Evolutionary conservation across 2,888 invertebrate genomes (phyloP), one percentile per base, ranked within the genome.

Genomic region (Heliconius sara): DNA sequence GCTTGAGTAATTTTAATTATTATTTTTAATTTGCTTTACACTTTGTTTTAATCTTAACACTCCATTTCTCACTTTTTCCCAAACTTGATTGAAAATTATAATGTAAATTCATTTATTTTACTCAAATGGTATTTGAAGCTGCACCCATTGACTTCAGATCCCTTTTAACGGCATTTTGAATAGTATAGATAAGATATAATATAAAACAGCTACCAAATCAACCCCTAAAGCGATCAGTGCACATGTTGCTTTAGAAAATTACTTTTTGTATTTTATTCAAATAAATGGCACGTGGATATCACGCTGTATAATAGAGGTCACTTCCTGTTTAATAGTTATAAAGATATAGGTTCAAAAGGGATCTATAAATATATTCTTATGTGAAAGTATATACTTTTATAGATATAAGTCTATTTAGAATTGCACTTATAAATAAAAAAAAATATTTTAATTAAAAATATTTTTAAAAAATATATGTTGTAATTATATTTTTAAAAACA

Each of bases 241-340:
- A 75, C 75, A 75, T 75, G 75, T 63, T 22, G 39, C 52, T 70
- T 22, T 63, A 27, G n/a, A 60, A 70, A 77, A 71, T 77, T 39
- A 39, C 63, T n/a, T 70, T 60, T 70, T 70, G 27, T n/a, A 43
- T 76, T 67, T 52, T 57, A 68, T 68, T 68, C 68, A 77, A 77
- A 77, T 60, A 57, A 16, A 70, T 22, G 75, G 65, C 75, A 65
- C 75, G 65, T 75, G 75, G 63, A 6, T 75, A 75, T 75, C 75
- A 75, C 74, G 74, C 75, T 75, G 65, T 16, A 75, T 75, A 65
- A 75, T 75, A 27, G 47, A 43, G 65, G 65, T 65, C 27, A 75
- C 65, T 75, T 75, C 75, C 75, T 25, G 75, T 63, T 25, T 65
- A 25, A 65, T 63, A 75, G 39, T 65, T 25, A 75, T 63, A 68